Conservation (phyloP, 2,797 vertebrate species). For the Eulemur rubriventer region DNA sequence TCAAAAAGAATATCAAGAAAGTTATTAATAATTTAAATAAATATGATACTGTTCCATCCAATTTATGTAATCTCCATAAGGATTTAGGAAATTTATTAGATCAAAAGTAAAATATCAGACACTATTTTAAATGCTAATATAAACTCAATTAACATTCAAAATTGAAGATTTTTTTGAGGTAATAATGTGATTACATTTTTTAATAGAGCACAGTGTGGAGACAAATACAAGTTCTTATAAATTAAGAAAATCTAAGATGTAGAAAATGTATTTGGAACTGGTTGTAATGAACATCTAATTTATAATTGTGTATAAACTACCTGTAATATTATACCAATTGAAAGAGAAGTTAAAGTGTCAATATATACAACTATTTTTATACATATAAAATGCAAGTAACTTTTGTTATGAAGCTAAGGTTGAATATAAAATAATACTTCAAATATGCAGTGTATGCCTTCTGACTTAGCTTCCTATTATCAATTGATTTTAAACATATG, state of each 20-base stretch:
- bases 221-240: neutral
- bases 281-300: neutral
- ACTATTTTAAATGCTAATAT: neutral
- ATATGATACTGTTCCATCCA: neutral
- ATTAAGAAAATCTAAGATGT: neutral
- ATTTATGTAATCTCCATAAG: neutral
- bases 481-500: slow-evolving; percentile 12
- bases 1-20: neutral
- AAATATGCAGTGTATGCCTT: neutral
- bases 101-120: neutral
- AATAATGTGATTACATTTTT: neutral
- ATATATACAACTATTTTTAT: neutral
- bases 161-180: neutral
- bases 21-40: neutral
- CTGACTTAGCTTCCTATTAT: neutral
- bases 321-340: neutral
- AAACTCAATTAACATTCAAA: neutral
- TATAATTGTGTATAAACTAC: neutral
- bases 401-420: neutral
- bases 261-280: neutral
- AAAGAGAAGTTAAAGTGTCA: neutral
- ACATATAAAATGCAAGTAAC: neutral
- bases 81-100: neutral
- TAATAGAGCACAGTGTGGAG: neutral
- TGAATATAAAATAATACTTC: neutral